Conservation (phyloP, 2,797 vertebrate genomes). For the Vipera ursinii region DNA sequence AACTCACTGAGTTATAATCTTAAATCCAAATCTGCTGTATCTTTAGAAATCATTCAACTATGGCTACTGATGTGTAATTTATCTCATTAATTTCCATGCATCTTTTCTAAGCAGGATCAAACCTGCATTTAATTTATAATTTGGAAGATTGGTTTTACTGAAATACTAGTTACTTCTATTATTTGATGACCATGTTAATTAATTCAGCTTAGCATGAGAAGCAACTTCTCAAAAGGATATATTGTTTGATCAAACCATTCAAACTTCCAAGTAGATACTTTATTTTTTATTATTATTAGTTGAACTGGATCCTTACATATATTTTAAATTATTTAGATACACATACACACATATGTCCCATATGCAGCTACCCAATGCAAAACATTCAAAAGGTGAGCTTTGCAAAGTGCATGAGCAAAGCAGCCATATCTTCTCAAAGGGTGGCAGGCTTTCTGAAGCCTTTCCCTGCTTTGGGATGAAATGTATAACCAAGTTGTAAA, state of each 20-base stretch:
- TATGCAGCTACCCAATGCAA: neutral
- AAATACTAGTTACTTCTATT: neutral
- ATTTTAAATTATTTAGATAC: neutral
- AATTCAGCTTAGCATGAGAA: neutral
- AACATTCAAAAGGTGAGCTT: neutral
- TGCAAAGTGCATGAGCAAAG: neutral
- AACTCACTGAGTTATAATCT: neutral
- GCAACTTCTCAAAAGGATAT: neutral
- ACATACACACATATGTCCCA: neutral
- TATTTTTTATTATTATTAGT: neutral
- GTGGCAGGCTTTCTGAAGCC: neutral
- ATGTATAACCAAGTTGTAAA: constrained; percentile 28
- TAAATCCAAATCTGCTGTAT: neutral
- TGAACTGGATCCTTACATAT: neutral
- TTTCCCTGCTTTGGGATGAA: neutral
- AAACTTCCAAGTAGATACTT: neutral
- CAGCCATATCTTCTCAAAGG: neutral
- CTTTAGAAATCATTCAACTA: neutral
- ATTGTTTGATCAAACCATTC: neutral
- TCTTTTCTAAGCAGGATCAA: neutral
- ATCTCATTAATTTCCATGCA: neutral
- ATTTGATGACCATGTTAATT: neutral
- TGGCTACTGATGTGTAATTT: neutral
- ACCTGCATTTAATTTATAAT: neutral
- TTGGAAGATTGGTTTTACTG: neutral